Evolutionary conservation across 2,797 vertebrate genomes (phyloP), one percentile per base, ranked within the genome.

Genomic region (Aselliscus stoliczkanus): DNA sequence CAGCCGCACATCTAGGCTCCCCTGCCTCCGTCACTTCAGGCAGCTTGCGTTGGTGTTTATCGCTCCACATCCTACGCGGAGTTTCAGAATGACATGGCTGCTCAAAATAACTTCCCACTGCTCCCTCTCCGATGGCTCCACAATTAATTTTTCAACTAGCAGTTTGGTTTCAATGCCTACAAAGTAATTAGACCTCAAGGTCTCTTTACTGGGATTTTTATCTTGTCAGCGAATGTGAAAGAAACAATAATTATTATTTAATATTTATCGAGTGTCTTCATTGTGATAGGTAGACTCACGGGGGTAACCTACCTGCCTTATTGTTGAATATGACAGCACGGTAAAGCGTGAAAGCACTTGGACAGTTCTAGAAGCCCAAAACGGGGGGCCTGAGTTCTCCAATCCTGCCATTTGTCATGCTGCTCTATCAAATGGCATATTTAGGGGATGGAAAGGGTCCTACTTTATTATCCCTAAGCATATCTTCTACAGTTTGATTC

Each of bases 171-270:
- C 89, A 84, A 34, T 93, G 94, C 85, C 96, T 94, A 54, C 1
- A 0, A 92, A 95, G 64, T 96, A 97, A 97, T 97, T 97, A 97
- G 94, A 89, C 25, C 87, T 95, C 88, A 90, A 69, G 62, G 81
- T 39, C 91, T 96, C 90, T 95, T 82, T 81, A 64, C 76, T 39
- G 52, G 90, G 79, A 95, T 95, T 94, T 94, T 94, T 93, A 97
- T 77, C 88, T 64, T 96, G 94, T 96, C 81, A 90, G 88, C 0
- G 3, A 84, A 85, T 75, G 75, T 94, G 54, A 95, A 91, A 83
- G 96, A 97, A 97, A 96, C 70, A 81, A 94, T 87, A 89, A 93
- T 97, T 95, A 94, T 96, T 95, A 95, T 96, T 97, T 96, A 81
- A 95, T 96, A 96, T 96, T 93, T 96, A 87, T 77, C 31, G 34